Evolutionary conservation across 2,888 invertebrate genomes (phyloP).

Genomic region (Sclerodermus sp.): DNA sequence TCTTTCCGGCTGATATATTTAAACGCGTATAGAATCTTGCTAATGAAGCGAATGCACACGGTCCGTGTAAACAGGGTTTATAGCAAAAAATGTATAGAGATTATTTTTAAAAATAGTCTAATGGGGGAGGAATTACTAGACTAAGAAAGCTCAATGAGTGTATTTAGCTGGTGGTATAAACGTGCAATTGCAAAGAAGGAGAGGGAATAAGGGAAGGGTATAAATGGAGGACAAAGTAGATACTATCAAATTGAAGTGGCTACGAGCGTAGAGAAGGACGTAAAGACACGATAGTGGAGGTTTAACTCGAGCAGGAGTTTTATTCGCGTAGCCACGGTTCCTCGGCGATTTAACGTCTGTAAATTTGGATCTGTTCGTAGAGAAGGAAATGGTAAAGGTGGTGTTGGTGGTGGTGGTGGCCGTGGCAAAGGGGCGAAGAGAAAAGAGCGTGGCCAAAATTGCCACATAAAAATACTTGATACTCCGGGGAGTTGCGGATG

Average conservation of each 20-base stretch:
- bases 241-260: background rate
- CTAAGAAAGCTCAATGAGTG: too few species aligned
- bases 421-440: background rate
- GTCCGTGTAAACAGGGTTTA: too few species aligned
- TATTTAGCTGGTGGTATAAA: too few species aligned
- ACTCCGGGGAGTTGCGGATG: constrained; percentile 12
- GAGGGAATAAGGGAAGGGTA: background rate
- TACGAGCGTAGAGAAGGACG: too few species aligned
- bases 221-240: background rate
- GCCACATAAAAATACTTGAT: constrained; percentile 21
- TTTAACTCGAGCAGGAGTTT: constrained; percentile 17
- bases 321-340: constrained; percentile 17
- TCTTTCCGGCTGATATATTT: too few species aligned
- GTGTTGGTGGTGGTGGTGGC: background rate
- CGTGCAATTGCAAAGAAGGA: background rate
- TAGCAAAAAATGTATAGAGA: too few species aligned
- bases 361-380: constrained; percentile 9
- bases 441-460: background rate
- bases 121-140: too few species aligned
- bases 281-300: background rate
- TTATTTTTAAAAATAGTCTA: too few species aligned
- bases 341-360: constrained; percentile 22
- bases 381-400: too few species aligned
- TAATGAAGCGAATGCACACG: too few species aligned
- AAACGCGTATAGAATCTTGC: too few species aligned